Evolutionary conservation across 2,113 vertebrate species (phyloP), one percentile per base, ranked within the genome.

Genomic region (Petrocephalus microphthalmus): DNA sequence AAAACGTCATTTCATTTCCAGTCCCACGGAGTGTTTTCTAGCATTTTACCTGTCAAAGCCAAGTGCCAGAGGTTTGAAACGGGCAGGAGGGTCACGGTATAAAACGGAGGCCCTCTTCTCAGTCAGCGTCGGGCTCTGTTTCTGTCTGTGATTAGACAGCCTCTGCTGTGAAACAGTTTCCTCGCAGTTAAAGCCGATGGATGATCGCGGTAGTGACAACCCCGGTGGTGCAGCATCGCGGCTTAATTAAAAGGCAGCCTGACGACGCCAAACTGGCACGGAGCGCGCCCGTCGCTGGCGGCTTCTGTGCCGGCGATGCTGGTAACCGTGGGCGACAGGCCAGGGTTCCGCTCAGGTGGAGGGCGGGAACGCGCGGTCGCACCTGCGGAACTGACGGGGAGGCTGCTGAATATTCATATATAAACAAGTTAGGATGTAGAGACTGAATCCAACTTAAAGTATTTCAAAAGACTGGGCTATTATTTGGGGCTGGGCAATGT

Each of bases 241-340:
- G 29, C 81, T 89, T 91, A 89, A 91, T 91, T 91, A 91, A 89
- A 89, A 91, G 89, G 57, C 51, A 56, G 88, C 87, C 33, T 37
- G 88, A 88, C 84, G 52, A 19, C 49, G 37, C 22, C 52, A 74
- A 56, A 54, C 74, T 88, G 87, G 87, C 42, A 42, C 51, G 7
- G 11, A 1, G 54, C 25, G 37, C 29, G 54, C 20, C 25, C 52
- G 42, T 37, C 33, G 49, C 51, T 15, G 78, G 52, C 22, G 2
- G 0, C n/a, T n/a, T 22, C 57, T 19, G 19, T 13, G 29, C 20
- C 11, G 6, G 67, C 37, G 2, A 13, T 13, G 19, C 45, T 17
- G 2, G 42, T 10, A 11, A 47, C 71, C 17, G 33, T 7, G 71
- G 71, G 33, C 37, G 71, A 78, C 13, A 0, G 17, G 71, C 71